Evolutionary conservation across 92 coral and sea anemone species (phyloP).

Genomic region (Desmophyllum pertusum): DNA sequence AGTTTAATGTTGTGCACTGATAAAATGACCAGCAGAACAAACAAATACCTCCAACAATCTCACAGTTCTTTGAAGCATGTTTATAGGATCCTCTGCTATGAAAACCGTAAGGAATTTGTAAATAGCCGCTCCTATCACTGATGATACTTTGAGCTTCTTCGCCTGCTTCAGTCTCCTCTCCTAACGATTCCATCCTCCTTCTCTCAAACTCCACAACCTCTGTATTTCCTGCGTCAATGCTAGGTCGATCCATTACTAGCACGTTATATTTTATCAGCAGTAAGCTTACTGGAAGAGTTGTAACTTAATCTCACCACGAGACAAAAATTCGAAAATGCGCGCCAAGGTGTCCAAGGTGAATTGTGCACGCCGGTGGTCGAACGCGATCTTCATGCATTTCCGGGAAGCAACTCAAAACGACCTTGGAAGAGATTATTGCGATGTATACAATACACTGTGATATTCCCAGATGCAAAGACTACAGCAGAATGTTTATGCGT

Average conservation of each 20-base stretch:
- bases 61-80: slow-evolving; percentile 95
- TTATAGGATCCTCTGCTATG: slow-evolving; percentile 86
- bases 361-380: neutral
- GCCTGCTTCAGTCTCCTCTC: neutral
- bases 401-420: neutral
- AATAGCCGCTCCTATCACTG: slow-evolving; percentile 59
- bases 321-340: slow-evolving; percentile 4
- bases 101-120: slow-evolving; percentile 91
- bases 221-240: neutral
- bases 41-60: slow-evolving; percentile 86
- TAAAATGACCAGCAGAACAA: neutral
- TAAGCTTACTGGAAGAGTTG: neutral
- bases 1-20: too few relatives aligned
- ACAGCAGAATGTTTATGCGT: neutral
- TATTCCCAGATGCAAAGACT: too few relatives aligned
- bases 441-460: neutral
- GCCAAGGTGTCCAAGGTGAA: slow-evolving; percentile 9
- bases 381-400: neutral
- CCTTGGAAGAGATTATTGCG: neutral
- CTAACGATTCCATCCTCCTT: slow-evolving; percentile 5
- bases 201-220: neutral
- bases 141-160: slow-evolving; percentile 7
- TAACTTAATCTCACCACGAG: neutral
- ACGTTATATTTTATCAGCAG: too few relatives aligned
- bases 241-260: neutral